Evolutionary conservation across 1,140 invertebrate species (phyloP), one percentile per base, ranked within the genome.

Genomic region (Neodiprion lecontei): DNA sequence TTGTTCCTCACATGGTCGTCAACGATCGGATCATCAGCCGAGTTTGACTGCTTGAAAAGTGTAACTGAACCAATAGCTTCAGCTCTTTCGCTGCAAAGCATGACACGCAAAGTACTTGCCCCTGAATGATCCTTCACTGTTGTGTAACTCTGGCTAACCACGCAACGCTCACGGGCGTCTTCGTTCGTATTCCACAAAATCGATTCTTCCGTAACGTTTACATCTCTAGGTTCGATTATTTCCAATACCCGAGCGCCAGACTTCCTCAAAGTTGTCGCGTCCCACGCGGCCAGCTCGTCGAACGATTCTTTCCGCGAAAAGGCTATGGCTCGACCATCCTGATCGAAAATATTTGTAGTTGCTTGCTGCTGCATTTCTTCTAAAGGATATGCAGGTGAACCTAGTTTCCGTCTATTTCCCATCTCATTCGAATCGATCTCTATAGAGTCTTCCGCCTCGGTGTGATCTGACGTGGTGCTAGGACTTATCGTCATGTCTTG

Each of bases 381-480:
- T 76, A 14, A 70, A 74, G 2, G 69, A 78, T 40, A 82, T 0
- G 76, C 83, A 8, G 74, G 75, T 12, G 21, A 76, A 61, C 79
- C 79, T 14, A 74, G 70, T 48, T 83, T 85, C 11, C 75, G 78
- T 61, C 74, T 28, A 14, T 70, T 74, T 10, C 84, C 82, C 10
- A 79, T 14, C 17, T 80, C 79, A 48, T 77, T 80, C 4, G 78
- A 82, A 10, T 82, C 78, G 0, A 84, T 47, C 11, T 83, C 82
- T 5, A 79, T 74, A 17, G 67, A 71, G 12, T 76, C 83, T 73
- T 87, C 85, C 1, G 86, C 70, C 11, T 86, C 85, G 47, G 85
- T 80, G 47, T 83, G 83, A 17, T 88, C 86, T 12, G 86, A 88
- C 67, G 85, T 85, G 73, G 84, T 88, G 48, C 84, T 87, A 0